A percentile compares a stretch with the other conserved stretches of the same genome.
These are phyloP conservation scores for Drosophila borealis DNA, from an alignment of 2,888 invertebrate genomes.

Conservation along the genomic window DNA sequence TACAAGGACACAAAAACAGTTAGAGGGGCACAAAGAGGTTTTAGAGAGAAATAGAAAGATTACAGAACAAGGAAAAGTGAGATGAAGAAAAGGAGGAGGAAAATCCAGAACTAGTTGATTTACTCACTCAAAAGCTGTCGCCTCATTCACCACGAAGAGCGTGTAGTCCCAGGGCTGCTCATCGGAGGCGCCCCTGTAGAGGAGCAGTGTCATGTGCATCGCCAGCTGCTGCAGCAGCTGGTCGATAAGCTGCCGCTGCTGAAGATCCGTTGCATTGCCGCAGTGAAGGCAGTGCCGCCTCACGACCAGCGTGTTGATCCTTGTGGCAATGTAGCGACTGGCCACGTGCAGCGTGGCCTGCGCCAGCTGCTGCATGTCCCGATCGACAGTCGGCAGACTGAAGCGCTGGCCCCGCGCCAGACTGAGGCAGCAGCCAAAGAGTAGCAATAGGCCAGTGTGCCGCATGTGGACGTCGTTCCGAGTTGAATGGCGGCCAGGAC, in stretches of 20 bases:
- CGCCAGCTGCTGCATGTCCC: slow-evolving; percentile 25
- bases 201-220: slow-evolving; percentile 53
- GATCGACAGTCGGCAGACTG: slow-evolving; percentile 22
- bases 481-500: slow-evolving; percentile 20
- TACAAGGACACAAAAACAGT: not conserved
- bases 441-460: slow-evolving; percentile 1
- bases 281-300: slow-evolving; percentile 52
- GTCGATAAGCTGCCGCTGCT: slow-evolving; percentile 60
- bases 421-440: slow-evolving; percentile 3
- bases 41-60: not conserved
- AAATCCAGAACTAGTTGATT: not conserved
- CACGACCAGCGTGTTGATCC: slow-evolving; percentile 70
- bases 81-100: not conserved
- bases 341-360: slow-evolving; percentile 52
- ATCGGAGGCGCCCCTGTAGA: slow-evolving; percentile 45
- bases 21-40: not conserved
- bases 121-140: slow-evolving; percentile 66
- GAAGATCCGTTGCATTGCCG: slow-evolving; percentile 7
- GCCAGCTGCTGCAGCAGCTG: slow-evolving; percentile 54
- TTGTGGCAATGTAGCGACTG: slow-evolving; percentile 55
- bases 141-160: slow-evolving; percentile 71
- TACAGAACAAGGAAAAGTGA: not conserved
- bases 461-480: slow-evolving; percentile 14
- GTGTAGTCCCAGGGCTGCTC: slow-evolving; percentile 70
- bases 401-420: not conserved